Evolutionary conservation across 2,888 invertebrate genomes (phyloP), one percentile per base, ranked within the genome.

Genomic region (Amphipyra tragopoginis): DNA sequence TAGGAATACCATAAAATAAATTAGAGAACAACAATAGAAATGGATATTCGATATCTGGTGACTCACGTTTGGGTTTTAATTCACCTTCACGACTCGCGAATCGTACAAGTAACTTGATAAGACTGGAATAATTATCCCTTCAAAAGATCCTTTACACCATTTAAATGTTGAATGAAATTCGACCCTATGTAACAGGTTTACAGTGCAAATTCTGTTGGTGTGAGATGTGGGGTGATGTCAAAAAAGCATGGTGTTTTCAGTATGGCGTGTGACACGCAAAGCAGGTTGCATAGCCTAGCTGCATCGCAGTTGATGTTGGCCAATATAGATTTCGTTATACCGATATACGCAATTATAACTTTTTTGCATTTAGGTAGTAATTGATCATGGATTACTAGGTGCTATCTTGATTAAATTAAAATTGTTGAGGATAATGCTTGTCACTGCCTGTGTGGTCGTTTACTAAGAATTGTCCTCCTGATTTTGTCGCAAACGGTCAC

Each of bases 251-350:
- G 34, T 69, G 79, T 77, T 56, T 59, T 72, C 21, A 57, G 65
- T 54, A 58, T 93, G 70, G 93, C 93, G 93, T 93, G 93, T 84
- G 70, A 81, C 93, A 93, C 93, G 93, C 93, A 75, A 91, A 72
- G 80, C 77, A 65, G 81, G 81, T 81, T 90, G 91, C 91, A 91
- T 89, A 90, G 87, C 86, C 87, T 87, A 83, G 85, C 85, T 89
- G 89, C 89, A 90, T 87, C 87, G 90, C 76, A 58, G 80, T 81
- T 81, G 83, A 87, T 89, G 87, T 87, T 78, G 85, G 85, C 81
- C 81, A 85, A 85, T 88, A 90, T 90, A 90, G 90, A 91, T 90
- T 89, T 74, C 80, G 83, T 81, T 83, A 78, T 76, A 82, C 84
- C 83, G 86, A 86, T 83, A 85, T 84, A 84, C 82, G 82, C 83